phyloP scores from a whole-genome alignment of 2,888 invertebrate species.

The Exocentrus adspersus region DNA sequence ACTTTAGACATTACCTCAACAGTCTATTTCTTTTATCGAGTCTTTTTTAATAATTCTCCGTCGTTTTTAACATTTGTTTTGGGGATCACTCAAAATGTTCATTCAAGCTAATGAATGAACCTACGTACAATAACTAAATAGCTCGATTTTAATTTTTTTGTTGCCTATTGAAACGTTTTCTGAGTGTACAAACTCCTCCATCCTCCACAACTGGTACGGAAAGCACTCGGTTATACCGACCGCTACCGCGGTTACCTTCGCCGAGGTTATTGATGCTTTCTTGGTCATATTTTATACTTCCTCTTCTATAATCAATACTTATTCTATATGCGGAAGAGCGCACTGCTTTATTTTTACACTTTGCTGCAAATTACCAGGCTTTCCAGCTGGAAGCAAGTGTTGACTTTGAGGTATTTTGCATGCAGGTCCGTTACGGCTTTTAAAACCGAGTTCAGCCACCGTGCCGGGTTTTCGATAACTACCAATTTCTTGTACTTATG shows the following conservation, averaged over 20 bases:
- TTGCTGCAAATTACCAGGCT: conserved; percentile 6
- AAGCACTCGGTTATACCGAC: conserved; percentile 47
- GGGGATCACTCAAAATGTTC: too few relatives aligned
- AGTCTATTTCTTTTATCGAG: too few relatives aligned
- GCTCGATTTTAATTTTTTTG: too few relatives aligned
- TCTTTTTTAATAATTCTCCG: too few relatives aligned
- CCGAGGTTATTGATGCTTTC: conserved; percentile 46
- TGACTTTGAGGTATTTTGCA: conserved; percentile 1
- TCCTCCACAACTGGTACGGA: conserved; percentile 30
- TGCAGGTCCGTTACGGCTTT: not conserved
- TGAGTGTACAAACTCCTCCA: not conserved
- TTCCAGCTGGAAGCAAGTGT: conserved; percentile 1
- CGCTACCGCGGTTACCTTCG: conserved; percentile 52
- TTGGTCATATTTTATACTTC: conserved; percentile 47
- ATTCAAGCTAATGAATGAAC: too few relatives aligned
- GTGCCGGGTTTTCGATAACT: too few relatives aligned
- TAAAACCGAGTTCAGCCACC: not conserved
- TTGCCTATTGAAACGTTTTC: too few relatives aligned
- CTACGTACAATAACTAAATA: too few relatives aligned
- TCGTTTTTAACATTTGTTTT: too few relatives aligned
- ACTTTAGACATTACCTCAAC: too few relatives aligned
- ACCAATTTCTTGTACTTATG: too few relatives aligned
- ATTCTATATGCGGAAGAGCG: conserved; percentile 39
- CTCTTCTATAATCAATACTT: conserved; percentile 44
- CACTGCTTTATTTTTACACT: not conserved